These are phyloP conservation scores for Hypsibius dujardini DNA, from an alignment of 1,140 invertebrate genomes.

Conservation along the genomic window DNA sequence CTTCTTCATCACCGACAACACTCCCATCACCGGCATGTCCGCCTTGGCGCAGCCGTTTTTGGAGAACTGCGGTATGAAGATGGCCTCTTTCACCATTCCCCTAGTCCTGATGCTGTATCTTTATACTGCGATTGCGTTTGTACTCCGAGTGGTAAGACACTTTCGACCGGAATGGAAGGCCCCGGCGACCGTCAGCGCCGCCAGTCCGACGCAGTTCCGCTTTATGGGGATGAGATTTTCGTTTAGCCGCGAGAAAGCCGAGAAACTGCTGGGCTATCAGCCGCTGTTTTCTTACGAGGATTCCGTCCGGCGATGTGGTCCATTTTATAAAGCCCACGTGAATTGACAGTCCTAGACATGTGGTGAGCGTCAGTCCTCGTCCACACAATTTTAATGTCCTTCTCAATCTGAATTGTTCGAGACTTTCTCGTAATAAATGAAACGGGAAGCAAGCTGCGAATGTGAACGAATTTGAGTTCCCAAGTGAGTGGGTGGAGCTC, in stretches of 20 bases:
- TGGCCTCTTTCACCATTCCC: neutral
- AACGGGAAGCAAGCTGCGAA: too few relatives aligned
- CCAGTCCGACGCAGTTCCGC: neutral
- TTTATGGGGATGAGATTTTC: neutral
- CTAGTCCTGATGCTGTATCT: neutral
- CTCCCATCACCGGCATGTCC: neutral
- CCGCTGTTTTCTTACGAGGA: slow-evolving; percentile 1
- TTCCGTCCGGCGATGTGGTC: neutral
- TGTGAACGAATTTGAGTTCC: too few relatives aligned
- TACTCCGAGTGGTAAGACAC: neutral
- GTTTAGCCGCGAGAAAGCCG: neutral
- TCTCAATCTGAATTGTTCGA: too few relatives aligned
- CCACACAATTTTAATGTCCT: too few relatives aligned
- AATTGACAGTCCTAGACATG: too few relatives aligned
- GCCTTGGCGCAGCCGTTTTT: neutral
- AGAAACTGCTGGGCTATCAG: neutral
- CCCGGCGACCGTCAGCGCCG: neutral
- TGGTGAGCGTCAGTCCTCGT: too few relatives aligned
- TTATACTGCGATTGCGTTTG: neutral
- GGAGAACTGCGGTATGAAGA: neutral
- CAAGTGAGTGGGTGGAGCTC: too few relatives aligned
- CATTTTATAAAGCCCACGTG: too few relatives aligned
- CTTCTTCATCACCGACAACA: slow-evolving; percentile 11
- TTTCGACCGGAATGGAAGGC: neutral
- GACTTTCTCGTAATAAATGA: too few relatives aligned